These are phyloP conservation scores for Misgurnus anguillicaudatus DNA, from an alignment of 2,113 vertebrate genomes.

Conservation along the genomic window DNA sequence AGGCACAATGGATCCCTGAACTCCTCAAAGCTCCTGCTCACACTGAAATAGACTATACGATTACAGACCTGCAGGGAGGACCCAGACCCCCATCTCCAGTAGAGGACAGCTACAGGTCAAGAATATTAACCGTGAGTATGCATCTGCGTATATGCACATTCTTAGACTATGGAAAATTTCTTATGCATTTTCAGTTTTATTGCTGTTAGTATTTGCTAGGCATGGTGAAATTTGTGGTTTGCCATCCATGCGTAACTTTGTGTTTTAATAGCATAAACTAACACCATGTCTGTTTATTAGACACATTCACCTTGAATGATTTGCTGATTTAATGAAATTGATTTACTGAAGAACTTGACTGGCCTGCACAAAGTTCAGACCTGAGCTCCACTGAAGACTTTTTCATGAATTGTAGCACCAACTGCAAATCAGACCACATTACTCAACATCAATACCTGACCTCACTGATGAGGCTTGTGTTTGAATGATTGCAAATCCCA, in stretches of 20 bases:
- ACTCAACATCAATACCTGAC: no score
- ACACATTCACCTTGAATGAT: no score
- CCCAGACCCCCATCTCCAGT: conserved; percentile 77
- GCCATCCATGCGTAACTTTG: background rate
- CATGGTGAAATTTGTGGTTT: background rate
- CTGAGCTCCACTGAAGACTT: no score
- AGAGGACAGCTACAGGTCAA: conserved; percentile 78
- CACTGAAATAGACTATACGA: conserved; percentile 81
- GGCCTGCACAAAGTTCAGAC: no score
- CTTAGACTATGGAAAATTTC: background rate
- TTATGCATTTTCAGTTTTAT: background rate
- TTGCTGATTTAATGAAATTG: no score
- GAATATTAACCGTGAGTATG: conserved; percentile 67
- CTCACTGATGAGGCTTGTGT: no score
- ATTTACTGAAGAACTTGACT: no score
- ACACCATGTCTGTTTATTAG: no score
- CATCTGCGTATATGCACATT: conserved; percentile 33
- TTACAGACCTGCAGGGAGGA: conserved; percentile 84
- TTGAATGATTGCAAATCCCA: no score
- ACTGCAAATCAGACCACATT: no score
- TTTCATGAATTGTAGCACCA: no score
- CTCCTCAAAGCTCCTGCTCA: conserved; percentile 82
- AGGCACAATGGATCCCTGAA: conserved; percentile 83
- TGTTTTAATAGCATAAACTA: no score
- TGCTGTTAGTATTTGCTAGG: background rate